Evolutionary conservation across 1,140 invertebrate species (phyloP), one percentile per base, ranked within the genome.

Genomic region (Drosophila ironensis): DNA sequence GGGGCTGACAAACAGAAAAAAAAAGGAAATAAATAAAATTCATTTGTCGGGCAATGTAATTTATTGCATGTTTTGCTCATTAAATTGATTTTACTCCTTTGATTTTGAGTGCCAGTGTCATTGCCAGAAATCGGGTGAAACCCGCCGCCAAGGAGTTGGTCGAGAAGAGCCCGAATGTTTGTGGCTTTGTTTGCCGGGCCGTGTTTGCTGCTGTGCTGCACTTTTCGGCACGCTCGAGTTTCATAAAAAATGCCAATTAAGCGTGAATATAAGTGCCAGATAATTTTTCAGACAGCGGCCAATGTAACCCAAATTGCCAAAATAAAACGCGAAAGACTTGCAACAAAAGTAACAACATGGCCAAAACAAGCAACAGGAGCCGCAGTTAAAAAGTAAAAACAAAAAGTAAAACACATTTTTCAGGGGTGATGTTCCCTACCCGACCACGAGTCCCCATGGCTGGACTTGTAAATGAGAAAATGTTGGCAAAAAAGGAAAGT

Each of bases 201-300:
- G 25, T 9, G 7, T 27, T 27, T 30, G 28, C 28, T 30, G 28
- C 41, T 53, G 47, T 47, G 72, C 28, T 76, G 76, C 52, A 56
- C 61, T 84, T 84, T 84, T 82, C 78, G 59, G 77, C 77, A 82
- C 77, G 73, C 77, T 82, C 70, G 74, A 60, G 70, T 86, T 82
- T 78, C 78, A 86, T 87, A 86, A 80, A 88, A 87, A 88, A 88
- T 88, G 87, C 87, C 87, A 88, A 88, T 88, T 88, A 88, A 88
- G 82, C 87, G 82, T 88, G 87, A 88, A 88, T 88, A 88, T 88
- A 88, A 88, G 87, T 87, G 87, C 87, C 72, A 82, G 87, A 88
- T 88, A 88, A 88, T 88, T 88, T 88, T 86, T 87, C 80, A 68
- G 74, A 88, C 70, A 82, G 73, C 77, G 53, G 77, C 77, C 77